phyloP scores from a whole-genome alignment of 2,113 vertebrate species.

The Oophaga pumilio region DNA sequence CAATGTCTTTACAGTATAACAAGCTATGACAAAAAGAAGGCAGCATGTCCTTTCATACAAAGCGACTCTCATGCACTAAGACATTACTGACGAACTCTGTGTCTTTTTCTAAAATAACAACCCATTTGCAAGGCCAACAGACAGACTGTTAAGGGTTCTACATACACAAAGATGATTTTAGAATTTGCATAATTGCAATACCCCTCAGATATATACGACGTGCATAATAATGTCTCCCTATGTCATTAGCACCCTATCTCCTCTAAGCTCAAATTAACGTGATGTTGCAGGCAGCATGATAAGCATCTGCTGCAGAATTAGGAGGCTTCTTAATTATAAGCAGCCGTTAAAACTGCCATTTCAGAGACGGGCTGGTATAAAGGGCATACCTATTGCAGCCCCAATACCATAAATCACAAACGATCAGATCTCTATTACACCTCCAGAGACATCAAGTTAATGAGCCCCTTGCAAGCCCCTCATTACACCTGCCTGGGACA shows the following conservation, averaged over 20 bases:
- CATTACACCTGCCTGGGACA: constrained; percentile 35
- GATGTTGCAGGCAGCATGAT: constrained; percentile 26
- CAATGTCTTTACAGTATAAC: neutral
- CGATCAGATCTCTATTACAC: neutral
- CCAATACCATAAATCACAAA: constrained; percentile 12
- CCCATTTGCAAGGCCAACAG: neutral
- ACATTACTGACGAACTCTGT: neutral
- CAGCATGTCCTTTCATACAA: neutral
- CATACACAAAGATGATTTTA: neutral
- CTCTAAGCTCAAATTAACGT: neutral
- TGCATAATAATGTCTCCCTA: constrained; percentile 25
- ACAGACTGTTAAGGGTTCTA: neutral
- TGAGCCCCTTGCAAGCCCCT: constrained; percentile 23
- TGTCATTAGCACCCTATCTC: neutral
- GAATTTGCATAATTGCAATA: constrained; percentile 25
- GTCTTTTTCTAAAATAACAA: neutral
- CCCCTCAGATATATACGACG: neutral
- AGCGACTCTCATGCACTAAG: neutral
- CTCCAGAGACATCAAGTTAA: constrained; percentile 18
- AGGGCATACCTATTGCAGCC: constrained; percentile 1
- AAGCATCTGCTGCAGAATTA: constrained; percentile 33
- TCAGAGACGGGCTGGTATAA: neutral
- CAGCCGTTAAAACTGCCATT: constrained; percentile 17
- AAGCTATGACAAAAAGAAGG: neutral
- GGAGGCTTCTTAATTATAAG: constrained; percentile 36